phyloP scores from a whole-genome alignment of 2,888 invertebrate species.

The Fragum whitleyi region DNA sequence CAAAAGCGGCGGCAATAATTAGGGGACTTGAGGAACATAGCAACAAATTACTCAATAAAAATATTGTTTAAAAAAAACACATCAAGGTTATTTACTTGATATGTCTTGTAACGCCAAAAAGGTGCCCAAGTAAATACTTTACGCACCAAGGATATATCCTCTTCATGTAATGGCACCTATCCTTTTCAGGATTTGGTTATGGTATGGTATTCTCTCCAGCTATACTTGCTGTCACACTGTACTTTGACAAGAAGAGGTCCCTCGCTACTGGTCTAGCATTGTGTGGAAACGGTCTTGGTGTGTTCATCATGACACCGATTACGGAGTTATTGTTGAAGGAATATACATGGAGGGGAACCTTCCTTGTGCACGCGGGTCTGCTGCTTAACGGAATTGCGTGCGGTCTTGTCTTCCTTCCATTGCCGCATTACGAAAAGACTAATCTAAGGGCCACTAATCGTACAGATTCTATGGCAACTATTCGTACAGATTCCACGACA shows the following conservation, averaged over 20 bases:
- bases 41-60: no score
- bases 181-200: slow-evolving; percentile 2
- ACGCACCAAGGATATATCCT: no score
- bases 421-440: background rate
- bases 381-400: background rate
- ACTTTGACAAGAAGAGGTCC: slow-evolving; percentile 1
- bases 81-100: no score
- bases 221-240: background rate
- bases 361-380: background rate
- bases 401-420: background rate
- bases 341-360: background rate
- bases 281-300: slow-evolving; percentile 13
- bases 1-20: no score
- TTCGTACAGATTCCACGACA: no score
- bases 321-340: background rate
- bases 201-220: background rate
- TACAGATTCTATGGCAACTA: no score
- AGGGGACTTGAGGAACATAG: no score
- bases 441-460: no score
- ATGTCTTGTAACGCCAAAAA: no score
- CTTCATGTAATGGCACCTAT: no score
- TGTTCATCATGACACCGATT: background rate
- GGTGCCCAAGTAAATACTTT: no score
- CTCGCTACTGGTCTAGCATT: slow-evolving; percentile 6
- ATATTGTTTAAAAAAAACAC: no score